Evolutionary conservation across 2,888 invertebrate genomes (phyloP).

Genomic region (Vesta saturnalis): DNA sequence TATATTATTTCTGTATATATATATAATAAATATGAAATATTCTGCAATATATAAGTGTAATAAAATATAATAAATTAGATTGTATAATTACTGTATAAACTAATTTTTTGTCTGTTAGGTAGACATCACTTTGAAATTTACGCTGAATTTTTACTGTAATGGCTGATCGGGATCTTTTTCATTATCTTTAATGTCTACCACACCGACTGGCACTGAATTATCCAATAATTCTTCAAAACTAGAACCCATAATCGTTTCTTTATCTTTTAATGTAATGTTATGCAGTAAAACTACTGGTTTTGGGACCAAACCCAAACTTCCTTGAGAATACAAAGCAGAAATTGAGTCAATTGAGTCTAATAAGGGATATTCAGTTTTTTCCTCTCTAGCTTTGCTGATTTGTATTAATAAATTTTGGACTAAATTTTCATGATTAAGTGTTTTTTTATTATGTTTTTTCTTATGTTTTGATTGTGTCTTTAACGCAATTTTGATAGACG

Average conservation of each 20-base stretch:
- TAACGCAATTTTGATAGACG: slow-evolving; percentile 69
- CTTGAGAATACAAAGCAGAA: slow-evolving; percentile 68
- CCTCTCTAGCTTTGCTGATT: slow-evolving; percentile 56
- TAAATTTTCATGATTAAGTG: slow-evolving; percentile 67
- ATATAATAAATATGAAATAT: no score
- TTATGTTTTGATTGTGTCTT: slow-evolving; percentile 60
- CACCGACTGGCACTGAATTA: not conserved
- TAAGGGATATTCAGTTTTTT: slow-evolving; percentile 61
- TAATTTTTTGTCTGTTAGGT: no score
- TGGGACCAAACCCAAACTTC: slow-evolving; percentile 75
- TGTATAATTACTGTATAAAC: no score
- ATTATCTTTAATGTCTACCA: no score
- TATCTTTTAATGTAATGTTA: slow-evolving; percentile 46
- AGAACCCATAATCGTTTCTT: slow-evolving; percentile 51
- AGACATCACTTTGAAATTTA: no score
- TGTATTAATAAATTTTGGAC: slow-evolving; percentile 58
- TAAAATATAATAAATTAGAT: no score
- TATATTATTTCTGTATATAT: no score
- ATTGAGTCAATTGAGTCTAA: slow-evolving; percentile 55
- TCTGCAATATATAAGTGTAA: no score
- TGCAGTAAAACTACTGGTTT: slow-evolving; percentile 58
- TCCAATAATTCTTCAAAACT: slow-evolving; percentile 49
- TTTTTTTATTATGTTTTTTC: slow-evolving; percentile 63
- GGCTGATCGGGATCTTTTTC: no score
- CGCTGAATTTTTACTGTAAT: no score